phyloP scores from a whole-genome alignment of 1,140 invertebrate species.

The Chrysomallon squamiferum region DNA sequence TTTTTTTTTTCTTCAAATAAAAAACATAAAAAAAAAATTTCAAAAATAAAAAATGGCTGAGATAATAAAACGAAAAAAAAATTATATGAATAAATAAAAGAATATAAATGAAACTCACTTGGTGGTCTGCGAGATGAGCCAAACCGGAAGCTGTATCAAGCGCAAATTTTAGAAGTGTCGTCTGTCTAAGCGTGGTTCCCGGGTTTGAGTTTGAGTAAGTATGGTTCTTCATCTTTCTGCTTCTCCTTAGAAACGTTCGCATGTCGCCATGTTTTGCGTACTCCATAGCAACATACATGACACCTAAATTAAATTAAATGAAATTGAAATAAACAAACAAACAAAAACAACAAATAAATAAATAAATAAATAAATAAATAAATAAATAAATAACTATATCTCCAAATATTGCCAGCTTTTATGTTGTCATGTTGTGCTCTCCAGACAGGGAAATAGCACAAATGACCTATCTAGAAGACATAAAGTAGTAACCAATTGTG shows the following conservation, averaged over 20 bases:
- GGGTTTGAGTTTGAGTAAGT: conserved; percentile 43
- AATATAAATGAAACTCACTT: no score
- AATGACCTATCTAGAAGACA: no score
- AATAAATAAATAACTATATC: neutral
- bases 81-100: no score
- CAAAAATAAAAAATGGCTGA: no score
- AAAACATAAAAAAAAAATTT: no score
- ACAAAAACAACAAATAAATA: neutral
- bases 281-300: conserved; percentile 57
- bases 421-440: no score
- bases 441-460: no score
- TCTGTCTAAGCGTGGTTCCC: conserved; percentile 21
- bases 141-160: conserved; percentile 50
- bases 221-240: conserved; percentile 38
- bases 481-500: no score
- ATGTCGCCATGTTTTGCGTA: conserved; percentile 53
- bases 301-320: conserved; percentile 27
- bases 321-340: neutral
- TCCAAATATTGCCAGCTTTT: no score
- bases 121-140: conserved; percentile 50
- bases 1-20: no score
- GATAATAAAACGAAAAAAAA: no score
- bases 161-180: conserved; percentile 44
- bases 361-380: neutral
- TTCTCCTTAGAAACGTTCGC: conserved; percentile 47